Conservation (phyloP, 2,797 vertebrate genomes). For the Rousettus madagascariensis region DNA sequence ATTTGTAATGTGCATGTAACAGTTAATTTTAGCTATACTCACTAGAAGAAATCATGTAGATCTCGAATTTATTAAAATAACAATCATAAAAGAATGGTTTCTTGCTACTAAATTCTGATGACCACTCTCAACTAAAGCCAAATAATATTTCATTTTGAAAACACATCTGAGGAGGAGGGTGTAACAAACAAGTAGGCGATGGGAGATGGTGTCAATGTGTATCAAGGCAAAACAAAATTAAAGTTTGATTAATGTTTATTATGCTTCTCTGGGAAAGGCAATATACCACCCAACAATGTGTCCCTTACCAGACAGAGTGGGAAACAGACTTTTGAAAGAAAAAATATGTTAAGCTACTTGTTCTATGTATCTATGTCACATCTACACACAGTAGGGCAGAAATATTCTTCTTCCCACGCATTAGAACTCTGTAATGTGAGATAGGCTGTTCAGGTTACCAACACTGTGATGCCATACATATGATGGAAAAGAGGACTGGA, state of each 20-base stretch:
- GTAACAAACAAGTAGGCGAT: neutral
- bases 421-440: neutral
- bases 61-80: neutral
- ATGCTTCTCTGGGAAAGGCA: neutral
- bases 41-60: neutral
- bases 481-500: neutral
- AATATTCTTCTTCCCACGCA: neutral
- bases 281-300: neutral
- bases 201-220: neutral
- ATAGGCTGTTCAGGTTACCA: neutral
- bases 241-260: conserved; percentile 18
- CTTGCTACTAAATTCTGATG: conserved; percentile 52
- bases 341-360: neutral
- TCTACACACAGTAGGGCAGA: neutral
- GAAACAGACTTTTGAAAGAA: neutral
- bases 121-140: conserved; percentile 60
- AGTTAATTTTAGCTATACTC: neutral
- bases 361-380: neutral
- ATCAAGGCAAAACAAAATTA: conserved; percentile 9
- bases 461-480: neutral
- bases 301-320: neutral
- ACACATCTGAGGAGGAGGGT: conserved; percentile 16
- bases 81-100: conserved; percentile 14
- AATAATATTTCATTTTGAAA: conserved; percentile 51
- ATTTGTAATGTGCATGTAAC: neutral